phyloP scores from a whole-genome alignment of 2,888 invertebrate species.

The Linnaemya tessellans region DNA sequence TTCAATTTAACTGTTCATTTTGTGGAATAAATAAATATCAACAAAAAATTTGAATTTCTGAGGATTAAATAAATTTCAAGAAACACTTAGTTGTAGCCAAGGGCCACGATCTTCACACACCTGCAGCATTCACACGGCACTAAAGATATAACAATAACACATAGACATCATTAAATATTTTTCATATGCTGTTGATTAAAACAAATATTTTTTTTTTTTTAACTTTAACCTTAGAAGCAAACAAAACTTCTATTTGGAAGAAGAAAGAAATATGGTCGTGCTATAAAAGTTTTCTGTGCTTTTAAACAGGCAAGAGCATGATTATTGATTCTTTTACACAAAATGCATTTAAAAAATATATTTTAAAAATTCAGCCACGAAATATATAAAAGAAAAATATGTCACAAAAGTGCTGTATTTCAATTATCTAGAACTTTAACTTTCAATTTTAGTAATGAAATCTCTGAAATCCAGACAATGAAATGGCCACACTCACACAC shows the following conservation, averaged over 20 bases:
- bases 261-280: background rate
- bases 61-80: no score
- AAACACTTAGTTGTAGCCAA: background rate
- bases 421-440: constrained; percentile 66
- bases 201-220: constrained; percentile 56
- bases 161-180: constrained; percentile 60
- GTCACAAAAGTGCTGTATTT: constrained; percentile 35
- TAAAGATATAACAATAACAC: constrained; percentile 35
- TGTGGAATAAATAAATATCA: no score
- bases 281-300: background rate
- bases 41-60: no score
- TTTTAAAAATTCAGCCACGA: background rate
- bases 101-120: background rate
- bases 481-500: background rate
- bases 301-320: background rate
- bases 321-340: constrained; percentile 27
- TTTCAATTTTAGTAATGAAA: constrained; percentile 71
- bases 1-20: no score
- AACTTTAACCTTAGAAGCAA: background rate
- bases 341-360: background rate
- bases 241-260: background rate
- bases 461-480: constrained; percentile 45
- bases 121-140: background rate
- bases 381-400: background rate
- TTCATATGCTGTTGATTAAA: constrained; percentile 69